Evolutionary conservation across 2,888 invertebrate genomes (phyloP).

Genomic region (Hirtodrosophila cameraria): DNA sequence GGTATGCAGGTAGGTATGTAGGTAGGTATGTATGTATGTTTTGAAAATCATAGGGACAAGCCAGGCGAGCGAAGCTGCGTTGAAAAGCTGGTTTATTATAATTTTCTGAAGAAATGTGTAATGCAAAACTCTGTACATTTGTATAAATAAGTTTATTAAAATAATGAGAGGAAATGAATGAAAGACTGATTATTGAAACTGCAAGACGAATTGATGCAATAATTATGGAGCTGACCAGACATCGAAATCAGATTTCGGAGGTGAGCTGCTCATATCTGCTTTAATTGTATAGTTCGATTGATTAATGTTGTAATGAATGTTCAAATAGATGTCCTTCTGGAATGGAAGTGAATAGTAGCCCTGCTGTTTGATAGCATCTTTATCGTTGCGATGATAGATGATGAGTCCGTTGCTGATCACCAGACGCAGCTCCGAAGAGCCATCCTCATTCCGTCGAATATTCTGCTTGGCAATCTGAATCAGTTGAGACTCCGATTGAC

Average conservation of each 20-base stretch:
- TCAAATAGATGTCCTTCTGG: conserved; percentile 60
- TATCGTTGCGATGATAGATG: conserved; percentile 64
- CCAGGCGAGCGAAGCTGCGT: too few species aligned
- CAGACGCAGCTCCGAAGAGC: conserved; percentile 65
- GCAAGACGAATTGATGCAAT: too few species aligned
- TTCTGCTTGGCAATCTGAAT: conserved; percentile 68
- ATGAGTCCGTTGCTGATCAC: conserved; percentile 69
- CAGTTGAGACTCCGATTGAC: conserved; percentile 29
- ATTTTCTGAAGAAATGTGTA: too few species aligned
- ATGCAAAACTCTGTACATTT: too few species aligned
- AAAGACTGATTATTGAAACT: too few species aligned
- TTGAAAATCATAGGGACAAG: too few species aligned
- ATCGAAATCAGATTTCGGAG: conserved; percentile 61
- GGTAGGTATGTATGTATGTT: too few species aligned
- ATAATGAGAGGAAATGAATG: too few species aligned
- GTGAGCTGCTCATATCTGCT: conserved; percentile 66
- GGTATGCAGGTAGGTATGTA: too few species aligned
- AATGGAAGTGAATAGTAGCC: conserved; percentile 65
- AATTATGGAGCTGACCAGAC: background rate
- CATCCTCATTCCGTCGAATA: conserved; percentile 60
- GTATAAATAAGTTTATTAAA: too few species aligned
- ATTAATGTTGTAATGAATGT: conserved; percentile 68
- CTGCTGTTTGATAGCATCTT: conserved; percentile 39
- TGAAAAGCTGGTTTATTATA: too few species aligned
- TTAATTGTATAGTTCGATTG: conserved; percentile 75